phyloP scores from a whole-genome alignment of 2,113 vertebrate species.

The Alaudala cheleensis region DNA sequence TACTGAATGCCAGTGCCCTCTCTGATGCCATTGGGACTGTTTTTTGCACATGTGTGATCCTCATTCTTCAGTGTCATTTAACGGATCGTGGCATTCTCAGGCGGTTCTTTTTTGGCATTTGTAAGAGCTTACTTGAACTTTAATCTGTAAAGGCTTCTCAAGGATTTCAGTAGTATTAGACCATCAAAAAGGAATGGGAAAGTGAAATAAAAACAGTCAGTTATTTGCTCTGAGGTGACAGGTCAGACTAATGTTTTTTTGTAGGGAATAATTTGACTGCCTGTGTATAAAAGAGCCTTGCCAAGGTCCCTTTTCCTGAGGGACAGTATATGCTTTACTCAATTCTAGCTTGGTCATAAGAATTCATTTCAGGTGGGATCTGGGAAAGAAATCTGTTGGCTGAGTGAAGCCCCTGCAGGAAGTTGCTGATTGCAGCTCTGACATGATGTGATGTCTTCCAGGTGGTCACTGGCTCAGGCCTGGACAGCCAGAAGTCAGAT shows the following conservation, averaged over 20 bases:
- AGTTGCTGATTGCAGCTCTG: neutral
- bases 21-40: neutral
- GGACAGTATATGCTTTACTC: neutral
- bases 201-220: neutral
- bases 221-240: neutral
- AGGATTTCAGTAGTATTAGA: neutral
- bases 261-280: neutral
- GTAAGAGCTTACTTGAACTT: neutral
- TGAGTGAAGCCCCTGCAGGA: neutral
- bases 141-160: neutral
- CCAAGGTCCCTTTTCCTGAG: neutral
- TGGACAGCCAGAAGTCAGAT: slow-evolving; percentile 98
- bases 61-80: neutral
- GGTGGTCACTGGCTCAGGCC: slow-evolving; percentile 96
- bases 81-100: neutral
- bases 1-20: neutral
- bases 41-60: neutral
- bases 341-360: neutral
- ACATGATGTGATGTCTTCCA: neutral
- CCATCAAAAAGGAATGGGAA: neutral
- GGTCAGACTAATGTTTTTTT: neutral
- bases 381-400: neutral
- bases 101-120: neutral
- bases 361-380: neutral
- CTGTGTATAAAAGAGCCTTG: neutral